phyloP scores from a whole-genome alignment of 2,113 vertebrate species.

The Eurystomus gularis region DNA sequence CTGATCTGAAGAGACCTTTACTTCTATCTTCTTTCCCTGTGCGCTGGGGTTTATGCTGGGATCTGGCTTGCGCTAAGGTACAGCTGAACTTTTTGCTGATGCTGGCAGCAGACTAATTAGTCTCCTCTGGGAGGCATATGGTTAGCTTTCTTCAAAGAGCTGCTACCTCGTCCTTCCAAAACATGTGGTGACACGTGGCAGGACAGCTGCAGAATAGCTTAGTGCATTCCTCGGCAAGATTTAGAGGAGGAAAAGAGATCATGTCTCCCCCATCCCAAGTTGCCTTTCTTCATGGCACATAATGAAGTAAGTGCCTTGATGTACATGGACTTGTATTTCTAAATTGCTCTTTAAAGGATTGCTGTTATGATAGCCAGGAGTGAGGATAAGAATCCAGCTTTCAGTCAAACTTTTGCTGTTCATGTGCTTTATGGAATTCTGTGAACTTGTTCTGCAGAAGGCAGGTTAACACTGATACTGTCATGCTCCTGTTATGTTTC shows the following conservation, averaged over 20 bases:
- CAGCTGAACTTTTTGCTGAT: neutral
- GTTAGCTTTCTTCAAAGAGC: neutral
- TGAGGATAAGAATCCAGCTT: neutral
- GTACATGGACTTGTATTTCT: neutral
- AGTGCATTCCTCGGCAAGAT: neutral
- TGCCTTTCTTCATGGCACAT: neutral
- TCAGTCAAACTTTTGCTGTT: neutral
- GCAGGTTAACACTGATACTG: neutral
- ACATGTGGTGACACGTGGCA: accelerated
- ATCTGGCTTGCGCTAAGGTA: neutral
- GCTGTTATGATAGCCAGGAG: neutral
- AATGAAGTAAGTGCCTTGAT: neutral
- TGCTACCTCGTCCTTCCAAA: neutral
- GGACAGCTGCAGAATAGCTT: neutral
- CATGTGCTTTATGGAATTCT: neutral
- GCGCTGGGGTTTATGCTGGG: neutral
- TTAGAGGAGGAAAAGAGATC: neutral
- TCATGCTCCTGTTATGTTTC: neutral
- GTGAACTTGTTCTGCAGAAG: neutral
- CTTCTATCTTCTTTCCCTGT: neutral
- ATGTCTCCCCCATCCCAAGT: neutral
- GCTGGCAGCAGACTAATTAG: neutral
- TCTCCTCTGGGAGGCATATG: neutral
- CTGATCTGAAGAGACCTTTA: neutral
- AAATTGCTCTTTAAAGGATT: neutral